A percentile compares a stretch with the other conserved stretches of the same genome.
phyloP scores from a whole-genome alignment of 2,113 vertebrate species.

The mouse (Mus musculus) region GRCm39 chr8:104869501-104870000 shows the following conservation, averaged over 20 bases:
- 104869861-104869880: background rate
- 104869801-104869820: background rate
- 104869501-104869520: constrained; percentile 94
- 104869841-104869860: background rate
- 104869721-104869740: background rate
- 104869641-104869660: constrained; percentile 1
- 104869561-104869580: constrained; percentile 97
- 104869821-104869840: background rate
- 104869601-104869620: constrained; percentile 87
- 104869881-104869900: no score
- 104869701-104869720: background rate
- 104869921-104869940: background rate
- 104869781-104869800: background rate
- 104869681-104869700: background rate
- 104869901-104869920: background rate
- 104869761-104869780: background rate
- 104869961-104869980: background rate
- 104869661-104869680: background rate
- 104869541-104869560: constrained; percentile 97
- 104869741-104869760: background rate
- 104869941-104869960: background rate
- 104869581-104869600: constrained; percentile 95
- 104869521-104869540: constrained; percentile 91
- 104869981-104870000: background rate
- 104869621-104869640: constrained; percentile 76